Conservation (phyloP, 1,140 invertebrate species). For the Phenacoccus solenopsis region DNA sequence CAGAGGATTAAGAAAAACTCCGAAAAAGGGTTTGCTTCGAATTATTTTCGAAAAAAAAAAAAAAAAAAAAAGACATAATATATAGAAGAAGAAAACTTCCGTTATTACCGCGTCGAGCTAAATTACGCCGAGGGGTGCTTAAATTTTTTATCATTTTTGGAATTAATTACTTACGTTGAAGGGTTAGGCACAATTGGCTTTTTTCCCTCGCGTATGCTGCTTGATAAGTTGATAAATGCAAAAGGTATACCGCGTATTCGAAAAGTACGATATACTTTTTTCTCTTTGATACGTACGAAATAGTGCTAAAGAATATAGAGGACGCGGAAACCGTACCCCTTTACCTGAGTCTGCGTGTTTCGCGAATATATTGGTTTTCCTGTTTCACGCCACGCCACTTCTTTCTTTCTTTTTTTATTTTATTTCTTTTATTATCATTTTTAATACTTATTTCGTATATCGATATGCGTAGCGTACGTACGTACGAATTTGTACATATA, state of each 20-base stretch:
- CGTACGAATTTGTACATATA: too few relatives aligned
- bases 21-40: not conserved
- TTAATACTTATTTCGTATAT: too few relatives aligned
- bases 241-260: too few relatives aligned
- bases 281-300: too few relatives aligned
- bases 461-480: too few relatives aligned
- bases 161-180: not conserved
- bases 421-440: too few relatives aligned
- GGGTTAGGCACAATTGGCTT: not conserved
- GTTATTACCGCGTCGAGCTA: not conserved
- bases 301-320: too few relatives aligned
- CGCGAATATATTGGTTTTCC: not conserved
- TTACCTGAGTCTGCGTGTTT: too few relatives aligned
- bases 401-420: not conserved
- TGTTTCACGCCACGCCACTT: too few relatives aligned
- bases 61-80: conserved; percentile 3
- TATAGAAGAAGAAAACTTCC: not conserved
- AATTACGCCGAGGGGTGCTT: conserved; percentile 14
- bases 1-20: conserved; percentile 8
- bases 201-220: too few relatives aligned
- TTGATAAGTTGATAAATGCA: not conserved
- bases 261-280: too few relatives aligned
- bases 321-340: not conserved
- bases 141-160: conserved; percentile 11
- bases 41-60: not conserved